Evolutionary conservation across 1,140 invertebrate species (phyloP), one percentile per base, ranked within the genome.

Genomic region (Pectinophora gossypiella): DNA sequence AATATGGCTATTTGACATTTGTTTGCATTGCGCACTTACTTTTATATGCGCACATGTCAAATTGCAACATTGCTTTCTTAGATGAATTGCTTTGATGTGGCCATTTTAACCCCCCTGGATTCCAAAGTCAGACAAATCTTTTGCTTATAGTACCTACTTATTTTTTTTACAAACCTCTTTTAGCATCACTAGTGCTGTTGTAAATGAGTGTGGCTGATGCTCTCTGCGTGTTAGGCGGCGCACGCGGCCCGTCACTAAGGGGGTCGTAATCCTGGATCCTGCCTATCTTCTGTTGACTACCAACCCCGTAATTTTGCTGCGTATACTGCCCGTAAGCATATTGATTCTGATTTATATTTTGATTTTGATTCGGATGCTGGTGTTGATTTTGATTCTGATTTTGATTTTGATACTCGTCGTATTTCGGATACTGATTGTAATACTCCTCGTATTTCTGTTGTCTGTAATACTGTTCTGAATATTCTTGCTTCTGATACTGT

Each of bases 201-300:
- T 96, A 97, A 69, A 97, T 96, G 56, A 97, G 89, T 32, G 95
- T 96, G 19, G 92, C 91, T 21, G 90, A 91, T 68, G 93, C 92
- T 67, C 94, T 89, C 54, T 93, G 91, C 1, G 94, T 94, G 74
- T 95, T 94, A 0, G 94, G 94, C 44, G 91, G 89, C 45, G 89
- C 89, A 53, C 93, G 90, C n/a, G 92, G 92, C 27, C 90, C 91
- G 64, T 93, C 92, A 61, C 89, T 92, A 53, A 94, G 69, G 5
- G 94, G 94, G 86, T 95, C 94, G 70, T 95, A 95, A 76, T 95
- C 94, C 43, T 93, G 92, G 56, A 95, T 95, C 83, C 93, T 92
- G 16, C 93, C 94, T 52, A 92, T 88, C 55, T 81, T 81, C 58
- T 74, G 79, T 21, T 68, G 70, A 3, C 56, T 61, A 13, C 52